A percentile compares a stretch with the other conserved stretches of the same genome.
phyloP scores from a whole-genome alignment of 2,888 invertebrate species.

The Euzetes globulus region DNA sequence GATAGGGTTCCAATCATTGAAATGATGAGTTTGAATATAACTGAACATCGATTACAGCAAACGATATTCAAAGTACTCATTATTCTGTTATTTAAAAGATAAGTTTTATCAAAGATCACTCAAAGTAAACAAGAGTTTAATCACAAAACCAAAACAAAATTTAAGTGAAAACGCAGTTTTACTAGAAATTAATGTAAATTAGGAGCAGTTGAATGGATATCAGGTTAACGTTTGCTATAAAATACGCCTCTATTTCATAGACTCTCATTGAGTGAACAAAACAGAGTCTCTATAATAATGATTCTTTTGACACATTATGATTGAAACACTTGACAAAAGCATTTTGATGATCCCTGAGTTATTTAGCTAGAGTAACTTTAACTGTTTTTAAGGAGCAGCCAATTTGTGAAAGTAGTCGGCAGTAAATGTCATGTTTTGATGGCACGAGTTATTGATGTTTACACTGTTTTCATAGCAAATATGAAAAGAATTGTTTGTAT shows the following conservation, averaged over 20 bases:
- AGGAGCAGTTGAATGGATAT: slow-evolving; percentile 8
- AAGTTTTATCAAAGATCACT: not conserved
- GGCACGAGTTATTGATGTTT: not conserved
- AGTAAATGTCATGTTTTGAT: slow-evolving; percentile 3
- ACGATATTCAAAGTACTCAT: slow-evolving; percentile 1
- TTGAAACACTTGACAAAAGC: not conserved
- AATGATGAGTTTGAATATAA: slow-evolving; percentile 3
- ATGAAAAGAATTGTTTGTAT: not conserved
- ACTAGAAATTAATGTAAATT: not conserved
- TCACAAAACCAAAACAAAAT: too few relatives aligned
- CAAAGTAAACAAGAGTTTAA: too few relatives aligned
- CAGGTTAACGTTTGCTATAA: not conserved
- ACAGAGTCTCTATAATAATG: not conserved
- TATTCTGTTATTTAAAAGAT: not conserved
- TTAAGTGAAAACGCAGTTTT: not conserved
- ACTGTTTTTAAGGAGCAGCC: not conserved
- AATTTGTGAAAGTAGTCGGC: not conserved
- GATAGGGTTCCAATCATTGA: slow-evolving; percentile 15
- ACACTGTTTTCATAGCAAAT: not conserved
- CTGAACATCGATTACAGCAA: not conserved
- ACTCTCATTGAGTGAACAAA: too few relatives aligned
- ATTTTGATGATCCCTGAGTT: not conserved
- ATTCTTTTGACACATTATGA: not conserved
- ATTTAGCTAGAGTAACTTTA: not conserved
- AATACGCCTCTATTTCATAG: slow-evolving; percentile 3